A percentile compares a stretch with the other conserved stretches of the same genome.
Conservation (phyloP, 2,888 invertebrate genomes). For the Drosophila histrio region DNA sequence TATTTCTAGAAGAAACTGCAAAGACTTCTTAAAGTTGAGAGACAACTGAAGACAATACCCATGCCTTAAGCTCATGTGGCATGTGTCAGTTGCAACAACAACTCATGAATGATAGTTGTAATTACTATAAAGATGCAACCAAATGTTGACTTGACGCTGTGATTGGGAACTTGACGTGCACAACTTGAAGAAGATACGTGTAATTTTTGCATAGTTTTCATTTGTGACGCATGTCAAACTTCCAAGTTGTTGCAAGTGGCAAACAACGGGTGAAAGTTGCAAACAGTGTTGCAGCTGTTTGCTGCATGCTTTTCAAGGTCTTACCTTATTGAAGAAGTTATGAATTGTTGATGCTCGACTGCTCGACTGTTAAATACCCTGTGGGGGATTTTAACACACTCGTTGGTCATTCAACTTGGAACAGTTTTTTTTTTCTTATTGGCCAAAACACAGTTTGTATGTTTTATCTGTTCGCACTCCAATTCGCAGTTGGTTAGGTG, state of each 20-base stretch:
- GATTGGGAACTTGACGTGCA: conserved; percentile 37
- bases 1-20: neutral
- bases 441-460: too few species aligned
- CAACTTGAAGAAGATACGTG: conserved; percentile 12
- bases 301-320: conserved; percentile 74
- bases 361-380: neutral
- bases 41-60: neutral
- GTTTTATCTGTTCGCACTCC: conserved; percentile 23
- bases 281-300: conserved; percentile 23
- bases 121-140: conserved; percentile 24
- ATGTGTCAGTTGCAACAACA: neutral
- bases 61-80: neutral
- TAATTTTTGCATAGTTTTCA: conserved; percentile 35
- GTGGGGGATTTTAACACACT: too few species aligned
- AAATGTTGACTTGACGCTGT: conserved; percentile 24
- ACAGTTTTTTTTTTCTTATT: conserved; percentile 1
- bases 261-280: conserved; percentile 73
- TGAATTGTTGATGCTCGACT: neutral
- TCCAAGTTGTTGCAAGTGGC: neutral
- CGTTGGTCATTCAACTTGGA: conserved; percentile 49
- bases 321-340: conserved; percentile 21
- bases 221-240: conserved; percentile 17
- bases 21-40: neutral
- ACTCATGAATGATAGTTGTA: conserved; percentile 11
- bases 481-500: conserved; percentile 32